phyloP scores from a whole-genome alignment of 2,888 invertebrate species.

The Listrodromus nycthemerus region DNA sequence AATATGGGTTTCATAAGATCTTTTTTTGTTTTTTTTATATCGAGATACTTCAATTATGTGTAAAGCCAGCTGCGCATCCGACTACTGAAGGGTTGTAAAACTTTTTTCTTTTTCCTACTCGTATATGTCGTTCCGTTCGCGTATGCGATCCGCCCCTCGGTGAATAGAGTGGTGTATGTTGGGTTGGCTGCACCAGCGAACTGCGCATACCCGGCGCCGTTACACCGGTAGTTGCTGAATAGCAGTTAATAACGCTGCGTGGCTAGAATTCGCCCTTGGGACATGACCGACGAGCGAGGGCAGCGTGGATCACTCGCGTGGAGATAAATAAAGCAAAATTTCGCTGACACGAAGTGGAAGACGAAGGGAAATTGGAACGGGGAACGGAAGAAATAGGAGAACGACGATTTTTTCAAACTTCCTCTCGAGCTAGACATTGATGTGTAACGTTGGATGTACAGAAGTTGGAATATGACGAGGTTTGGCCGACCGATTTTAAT shows the following conservation, averaged over 20 bases:
- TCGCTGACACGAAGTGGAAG: not conserved
- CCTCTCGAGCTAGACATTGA: not conserved
- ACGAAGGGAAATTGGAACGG: not conserved
- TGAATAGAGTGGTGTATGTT: not conserved
- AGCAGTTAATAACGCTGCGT: constrained; percentile 21
- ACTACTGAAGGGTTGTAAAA: not conserved
- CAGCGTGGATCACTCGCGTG: not conserved
- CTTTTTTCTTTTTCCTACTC: not conserved
- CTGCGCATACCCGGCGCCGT: not conserved
- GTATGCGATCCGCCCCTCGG: not conserved
- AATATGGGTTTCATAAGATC: not conserved
- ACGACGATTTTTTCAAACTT: not conserved
- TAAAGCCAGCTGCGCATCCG: not conserved
- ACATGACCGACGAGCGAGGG: constrained; percentile 3
- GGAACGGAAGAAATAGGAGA: not conserved
- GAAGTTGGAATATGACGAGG: too few species aligned
- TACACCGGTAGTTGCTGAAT: constrained; percentile 8
- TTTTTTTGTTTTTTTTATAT: not conserved
- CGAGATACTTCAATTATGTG: not conserved
- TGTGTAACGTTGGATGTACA: not conserved
- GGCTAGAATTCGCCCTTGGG: constrained; percentile 20
- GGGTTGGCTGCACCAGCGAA: not conserved
- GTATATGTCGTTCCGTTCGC: not conserved
- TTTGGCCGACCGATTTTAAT: not conserved
- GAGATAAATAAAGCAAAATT: constrained; percentile 11